A percentile compares a stretch with the other conserved stretches of the same genome.
Evolutionary conservation across 2,888 invertebrate species (phyloP).

Genomic region (Trisateles emortualis): DNA sequence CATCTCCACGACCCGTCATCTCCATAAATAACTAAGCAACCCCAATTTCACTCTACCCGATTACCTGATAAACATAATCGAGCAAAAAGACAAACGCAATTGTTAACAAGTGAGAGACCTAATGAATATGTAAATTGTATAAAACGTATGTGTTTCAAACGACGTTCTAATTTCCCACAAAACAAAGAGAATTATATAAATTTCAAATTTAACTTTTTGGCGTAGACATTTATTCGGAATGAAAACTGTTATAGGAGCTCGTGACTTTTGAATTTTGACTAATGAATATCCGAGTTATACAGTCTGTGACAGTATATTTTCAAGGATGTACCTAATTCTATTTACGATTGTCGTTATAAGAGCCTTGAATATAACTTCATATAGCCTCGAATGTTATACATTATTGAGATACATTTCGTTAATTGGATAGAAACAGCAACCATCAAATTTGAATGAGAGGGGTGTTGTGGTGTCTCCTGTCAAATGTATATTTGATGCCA

Average conservation of each 20-base stretch:
- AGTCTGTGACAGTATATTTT: background rate
- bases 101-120: slow-evolving; percentile 20
- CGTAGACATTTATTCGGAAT: slow-evolving; percentile 10
- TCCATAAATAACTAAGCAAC: slow-evolving; percentile 33
- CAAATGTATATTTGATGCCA: too few species aligned
- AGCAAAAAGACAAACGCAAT: slow-evolving; percentile 25
- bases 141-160: slow-evolving; percentile 38
- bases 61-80: slow-evolving; percentile 33
- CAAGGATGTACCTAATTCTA: background rate
- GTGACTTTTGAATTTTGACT: slow-evolving; percentile 6
- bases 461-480: too few species aligned
- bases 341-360: background rate
- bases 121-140: slow-evolving; percentile 46
- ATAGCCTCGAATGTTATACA: too few species aligned
- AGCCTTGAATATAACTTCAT: too few species aligned
- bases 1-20: background rate
- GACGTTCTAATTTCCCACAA: slow-evolving; percentile 30
- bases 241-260: slow-evolving; percentile 7
- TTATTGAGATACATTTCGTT: background rate
- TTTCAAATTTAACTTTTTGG: slow-evolving; percentile 19
- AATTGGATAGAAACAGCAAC: background rate
- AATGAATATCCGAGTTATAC: slow-evolving; percentile 11
- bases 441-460: background rate
- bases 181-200: slow-evolving; percentile 21
- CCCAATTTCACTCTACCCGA: slow-evolving; percentile 13